Conservation (phyloP, 2,797 vertebrate species). For the Darevskia mixta region DNA sequence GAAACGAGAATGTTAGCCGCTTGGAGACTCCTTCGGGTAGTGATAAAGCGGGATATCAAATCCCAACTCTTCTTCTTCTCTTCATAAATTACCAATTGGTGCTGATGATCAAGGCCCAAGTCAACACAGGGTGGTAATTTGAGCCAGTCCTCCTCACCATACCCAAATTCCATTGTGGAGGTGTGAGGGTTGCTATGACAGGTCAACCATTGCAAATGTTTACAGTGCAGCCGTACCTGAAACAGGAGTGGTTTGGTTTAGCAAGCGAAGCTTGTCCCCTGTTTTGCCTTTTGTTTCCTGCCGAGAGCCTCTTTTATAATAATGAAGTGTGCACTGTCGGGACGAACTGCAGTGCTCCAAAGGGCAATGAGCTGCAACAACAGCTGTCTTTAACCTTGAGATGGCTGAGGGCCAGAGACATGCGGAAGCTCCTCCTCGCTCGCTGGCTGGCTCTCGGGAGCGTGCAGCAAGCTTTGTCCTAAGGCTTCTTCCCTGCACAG, state of each 20-base stretch:
- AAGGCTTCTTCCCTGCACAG: neutral
- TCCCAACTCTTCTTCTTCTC: too few species aligned
- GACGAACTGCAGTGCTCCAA: neutral
- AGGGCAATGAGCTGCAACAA: neutral
- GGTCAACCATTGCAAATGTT: neutral
- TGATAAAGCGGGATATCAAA: too few species aligned
- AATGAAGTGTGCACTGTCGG: neutral
- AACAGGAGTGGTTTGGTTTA: neutral
- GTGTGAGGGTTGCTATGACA: neutral
- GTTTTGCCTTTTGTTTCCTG: neutral
- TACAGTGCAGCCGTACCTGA: neutral
- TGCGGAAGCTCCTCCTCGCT: neutral
- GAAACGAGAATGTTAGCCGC: too few species aligned
- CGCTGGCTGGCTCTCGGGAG: neutral
- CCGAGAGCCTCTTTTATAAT: neutral
- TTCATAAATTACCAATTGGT: neutral
- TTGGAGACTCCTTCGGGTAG: too few species aligned
- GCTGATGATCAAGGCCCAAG: neutral
- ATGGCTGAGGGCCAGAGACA: neutral
- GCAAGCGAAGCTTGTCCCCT: neutral
- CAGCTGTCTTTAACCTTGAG: slow-evolving; percentile 12
- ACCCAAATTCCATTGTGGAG: neutral
- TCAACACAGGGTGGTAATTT: neutral
- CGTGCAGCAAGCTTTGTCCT: neutral
- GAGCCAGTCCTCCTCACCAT: neutral